A percentile compares a stretch with the other conserved stretches of the same genome.
Conservation (phyloP, 2,888 invertebrate species). For the Anagyrus pseudococci region DNA sequence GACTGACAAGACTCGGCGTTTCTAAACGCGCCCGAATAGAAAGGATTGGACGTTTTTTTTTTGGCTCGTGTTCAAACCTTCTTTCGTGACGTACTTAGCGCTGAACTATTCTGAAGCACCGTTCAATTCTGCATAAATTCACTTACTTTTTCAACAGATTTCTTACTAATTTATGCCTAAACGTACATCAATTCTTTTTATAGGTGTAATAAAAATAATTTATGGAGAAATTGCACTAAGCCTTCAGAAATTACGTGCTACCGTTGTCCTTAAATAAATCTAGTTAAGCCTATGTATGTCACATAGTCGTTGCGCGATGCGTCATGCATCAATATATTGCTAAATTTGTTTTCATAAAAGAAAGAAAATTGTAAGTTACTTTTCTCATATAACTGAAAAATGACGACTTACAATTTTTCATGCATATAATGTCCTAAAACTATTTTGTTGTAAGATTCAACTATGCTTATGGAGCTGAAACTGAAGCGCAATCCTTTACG, state of each 20-base stretch:
- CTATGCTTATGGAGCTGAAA: too few relatives aligned
- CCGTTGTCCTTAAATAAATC: background rate
- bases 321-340: background rate
- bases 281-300: background rate
- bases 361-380: background rate
- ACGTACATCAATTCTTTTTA: background rate
- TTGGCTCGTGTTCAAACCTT: background rate
- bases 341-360: background rate
- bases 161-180: background rate
- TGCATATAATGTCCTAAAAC: background rate
- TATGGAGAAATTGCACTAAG: slow-evolving; percentile 1
- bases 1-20: slow-evolving; percentile 56
- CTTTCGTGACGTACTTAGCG: slow-evolving; percentile 41
- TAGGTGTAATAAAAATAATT: background rate
- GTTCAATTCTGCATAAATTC: slow-evolving; percentile 1
- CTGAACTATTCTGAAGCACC: slow-evolving; percentile 51
- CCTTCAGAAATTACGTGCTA: background rate
- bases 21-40: background rate
- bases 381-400: background rate
- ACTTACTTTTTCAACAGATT: background rate
- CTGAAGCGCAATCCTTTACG: too few relatives aligned
- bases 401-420: background rate
- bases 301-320: background rate
- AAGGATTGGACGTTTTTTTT: background rate
- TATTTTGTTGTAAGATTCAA: too few relatives aligned